A percentile compares a stretch with the other conserved stretches of the same genome.
Conservation (phyloP, 2,113 vertebrate genomes). For the Capreolus pygargus region DNA sequence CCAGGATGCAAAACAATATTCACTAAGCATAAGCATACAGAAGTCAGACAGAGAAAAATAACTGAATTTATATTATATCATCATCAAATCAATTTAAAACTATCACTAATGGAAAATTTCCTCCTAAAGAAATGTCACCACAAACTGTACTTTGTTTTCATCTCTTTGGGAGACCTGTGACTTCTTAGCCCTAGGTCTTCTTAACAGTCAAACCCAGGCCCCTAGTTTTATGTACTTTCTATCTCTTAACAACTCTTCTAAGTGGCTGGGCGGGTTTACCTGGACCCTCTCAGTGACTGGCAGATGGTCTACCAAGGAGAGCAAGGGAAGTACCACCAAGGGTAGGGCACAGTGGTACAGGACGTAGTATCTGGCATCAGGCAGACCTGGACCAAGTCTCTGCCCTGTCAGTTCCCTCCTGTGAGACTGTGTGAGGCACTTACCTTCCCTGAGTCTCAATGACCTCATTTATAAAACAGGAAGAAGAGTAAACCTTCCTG, state of each 20-base stretch:
- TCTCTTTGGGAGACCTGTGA: background rate
- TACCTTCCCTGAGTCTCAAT: background rate
- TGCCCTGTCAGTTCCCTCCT: background rate
- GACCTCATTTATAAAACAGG: background rate
- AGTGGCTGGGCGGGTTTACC: background rate
- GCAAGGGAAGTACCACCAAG: background rate
- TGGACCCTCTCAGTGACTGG: background rate
- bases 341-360: background rate
- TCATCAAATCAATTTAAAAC: conserved; percentile 10
- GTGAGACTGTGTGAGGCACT: background rate
- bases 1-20: background rate
- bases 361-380: background rate
- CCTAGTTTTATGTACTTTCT: background rate
- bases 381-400: background rate
- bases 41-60: background rate
- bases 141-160: background rate
- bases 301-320: background rate
- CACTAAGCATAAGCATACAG: background rate
- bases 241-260: background rate
- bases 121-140: background rate
- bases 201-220: background rate
- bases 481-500: background rate
- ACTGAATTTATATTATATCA: background rate
- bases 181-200: background rate
- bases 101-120: background rate